Percentiles rank a stretch among this genome's conserved stretches.
These are phyloP conservation scores for Apodemia duryi DNA, from an alignment of 2,888 invertebrate genomes.

Conservation along the genomic window DNA sequence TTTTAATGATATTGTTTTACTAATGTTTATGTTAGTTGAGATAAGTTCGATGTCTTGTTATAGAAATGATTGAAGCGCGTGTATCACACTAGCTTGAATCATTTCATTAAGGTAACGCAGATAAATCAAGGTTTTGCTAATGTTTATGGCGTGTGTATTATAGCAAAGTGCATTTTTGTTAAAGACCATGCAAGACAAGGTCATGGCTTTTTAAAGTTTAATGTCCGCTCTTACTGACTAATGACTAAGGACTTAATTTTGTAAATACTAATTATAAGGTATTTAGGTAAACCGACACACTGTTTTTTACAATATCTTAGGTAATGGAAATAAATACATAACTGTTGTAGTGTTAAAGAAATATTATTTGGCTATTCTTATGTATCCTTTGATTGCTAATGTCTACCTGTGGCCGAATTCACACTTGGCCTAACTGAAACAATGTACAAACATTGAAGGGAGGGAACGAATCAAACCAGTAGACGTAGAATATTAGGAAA, in stretches of 20 bases:
- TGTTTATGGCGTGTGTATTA: constrained; percentile 12
- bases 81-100: background rate
- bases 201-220: constrained; percentile 54
- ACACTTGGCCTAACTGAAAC: constrained; percentile 9
- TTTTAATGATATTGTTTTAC: constrained; percentile 57
- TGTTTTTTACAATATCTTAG: constrained; percentile 78
- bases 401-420: constrained; percentile 8
- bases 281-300: constrained; percentile 67
- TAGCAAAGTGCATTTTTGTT: constrained; percentile 17
- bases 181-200: constrained; percentile 19
- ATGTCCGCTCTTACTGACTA: constrained; percentile 67
- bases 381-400: constrained; percentile 42
- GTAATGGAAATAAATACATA: constrained; percentile 66
- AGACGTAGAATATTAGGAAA: constrained; percentile 46
- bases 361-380: constrained; percentile 65
- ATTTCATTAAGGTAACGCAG: background rate
- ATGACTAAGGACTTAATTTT: constrained; percentile 74
- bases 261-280: constrained; percentile 72
- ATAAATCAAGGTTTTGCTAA: constrained; percentile 13
- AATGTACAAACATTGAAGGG: constrained; percentile 32
- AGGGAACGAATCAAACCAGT: constrained; percentile 51
- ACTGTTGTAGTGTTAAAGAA: constrained; percentile 71
- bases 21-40: constrained; percentile 50
- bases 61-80: constrained; percentile 1
- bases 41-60: constrained; percentile 27